Evolutionary conservation across 37 sponge, comb jelly and placozoan genomes (phyloP).

Genomic region (Ephydatia muelleri): DNA sequence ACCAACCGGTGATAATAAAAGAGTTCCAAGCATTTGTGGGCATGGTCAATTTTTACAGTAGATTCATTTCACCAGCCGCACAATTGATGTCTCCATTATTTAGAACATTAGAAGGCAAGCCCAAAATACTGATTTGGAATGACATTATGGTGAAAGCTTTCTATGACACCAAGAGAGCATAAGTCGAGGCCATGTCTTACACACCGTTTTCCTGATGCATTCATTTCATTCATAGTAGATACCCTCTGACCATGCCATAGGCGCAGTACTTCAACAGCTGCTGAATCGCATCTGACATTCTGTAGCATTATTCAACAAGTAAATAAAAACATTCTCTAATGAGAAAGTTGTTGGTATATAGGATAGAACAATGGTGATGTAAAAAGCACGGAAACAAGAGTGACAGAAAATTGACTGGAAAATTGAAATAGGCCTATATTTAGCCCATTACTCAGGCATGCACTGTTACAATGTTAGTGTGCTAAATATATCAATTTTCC

Average conservation of each 20-base stretch:
- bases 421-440: too few species aligned
- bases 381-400: too few species aligned
- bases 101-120: slow-evolving; percentile 17
- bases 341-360: too few species aligned
- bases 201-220: slow-evolving; percentile 12
- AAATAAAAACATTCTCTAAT: too few species aligned
- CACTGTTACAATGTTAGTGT: too few species aligned
- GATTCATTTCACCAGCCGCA: slow-evolving; percentile 28
- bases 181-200: slow-evolving; percentile 14
- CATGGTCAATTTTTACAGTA: slow-evolving; percentile 25
- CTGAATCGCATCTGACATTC: slow-evolving; percentile 12
- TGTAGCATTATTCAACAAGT: slow-evolving; percentile 32
- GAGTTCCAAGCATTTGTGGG: slow-evolving; percentile 36
- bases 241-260: slow-evolving; percentile 26
- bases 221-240: slow-evolving; percentile 27
- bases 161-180: slow-evolving; percentile 30
- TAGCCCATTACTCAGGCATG: too few species aligned
- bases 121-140: slow-evolving; percentile 20
- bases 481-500: too few species aligned
- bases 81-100: slow-evolving; percentile 35
- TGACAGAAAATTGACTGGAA: too few species aligned
- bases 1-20: slow-evolving; percentile 14
- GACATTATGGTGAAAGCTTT: slow-evolving; percentile 19
- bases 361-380: too few species aligned
- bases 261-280: slow-evolving; percentile 38